Evolutionary conservation across 2,797 vertebrate species (phyloP).

Genomic region (Brotula barbata): DNA sequence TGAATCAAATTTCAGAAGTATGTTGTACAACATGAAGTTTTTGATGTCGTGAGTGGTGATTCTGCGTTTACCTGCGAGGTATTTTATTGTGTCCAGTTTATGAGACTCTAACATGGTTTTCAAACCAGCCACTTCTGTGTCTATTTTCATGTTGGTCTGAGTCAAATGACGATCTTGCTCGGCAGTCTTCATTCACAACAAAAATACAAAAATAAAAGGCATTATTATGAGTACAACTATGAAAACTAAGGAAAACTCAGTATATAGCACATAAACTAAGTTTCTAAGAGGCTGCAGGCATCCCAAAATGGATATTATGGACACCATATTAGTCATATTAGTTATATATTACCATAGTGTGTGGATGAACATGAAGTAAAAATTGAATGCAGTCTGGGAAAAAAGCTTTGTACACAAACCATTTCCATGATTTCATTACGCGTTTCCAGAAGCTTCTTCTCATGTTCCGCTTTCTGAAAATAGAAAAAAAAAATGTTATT

Average conservation of each 20-base stretch:
- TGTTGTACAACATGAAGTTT: no score
- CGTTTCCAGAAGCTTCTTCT: slow-evolving; percentile 87
- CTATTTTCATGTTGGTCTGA: slow-evolving; percentile 92
- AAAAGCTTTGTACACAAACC: slow-evolving; percentile 80
- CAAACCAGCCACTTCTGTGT: slow-evolving; percentile 93
- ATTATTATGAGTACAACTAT: no score
- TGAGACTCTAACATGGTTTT: slow-evolving; percentile 96
- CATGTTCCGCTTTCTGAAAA: slow-evolving; percentile 86
- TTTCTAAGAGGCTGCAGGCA: no score
- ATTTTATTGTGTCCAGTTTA: slow-evolving; percentile 97
- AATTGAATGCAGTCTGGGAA: background rate
- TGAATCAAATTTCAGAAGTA: no score
- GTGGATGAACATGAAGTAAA: background rate
- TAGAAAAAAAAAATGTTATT: slow-evolving; percentile 13
- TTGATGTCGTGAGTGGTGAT: no score
- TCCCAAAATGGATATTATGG: no score
- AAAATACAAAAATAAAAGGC: slow-evolving; percentile 21
- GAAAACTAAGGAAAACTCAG: no score
- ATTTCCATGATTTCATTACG: slow-evolving; percentile 89
- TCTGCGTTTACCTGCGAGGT: slow-evolving; percentile 87
- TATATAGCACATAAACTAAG: no score
- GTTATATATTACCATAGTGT: background rate
- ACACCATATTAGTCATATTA: no score
- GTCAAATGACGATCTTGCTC: slow-evolving; percentile 89
- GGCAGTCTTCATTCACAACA: slow-evolving; percentile 75